These are phyloP conservation scores for Sycobia sp. DNA, from an alignment of 1,140 invertebrate species.

Conservation along the genomic window DNA sequence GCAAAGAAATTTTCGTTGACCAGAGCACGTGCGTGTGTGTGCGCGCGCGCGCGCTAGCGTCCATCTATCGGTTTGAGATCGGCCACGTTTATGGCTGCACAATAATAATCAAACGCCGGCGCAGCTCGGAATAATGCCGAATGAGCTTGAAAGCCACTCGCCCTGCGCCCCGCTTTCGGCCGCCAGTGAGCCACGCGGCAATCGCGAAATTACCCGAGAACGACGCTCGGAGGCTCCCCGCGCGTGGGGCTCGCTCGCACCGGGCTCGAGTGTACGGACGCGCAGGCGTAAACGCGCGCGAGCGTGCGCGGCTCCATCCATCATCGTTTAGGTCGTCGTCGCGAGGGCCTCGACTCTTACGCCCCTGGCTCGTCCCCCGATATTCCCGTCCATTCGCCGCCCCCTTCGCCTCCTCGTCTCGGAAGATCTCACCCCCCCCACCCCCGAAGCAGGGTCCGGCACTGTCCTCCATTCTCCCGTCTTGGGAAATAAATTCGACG, in stretches of 20 bases:
- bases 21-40: too few relatives aligned
- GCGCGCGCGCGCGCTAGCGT: background rate
- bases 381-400: conserved; percentile 2
- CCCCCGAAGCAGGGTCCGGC: conserved; percentile 5
- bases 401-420: too few relatives aligned
- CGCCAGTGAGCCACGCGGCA: too few relatives aligned
- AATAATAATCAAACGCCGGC: conserved; percentile 24
- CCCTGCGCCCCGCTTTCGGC: too few relatives aligned
- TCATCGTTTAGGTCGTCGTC: conserved; percentile 22
- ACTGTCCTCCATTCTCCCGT: background rate
- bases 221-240: too few relatives aligned
- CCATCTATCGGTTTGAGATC: conserved; percentile 28
- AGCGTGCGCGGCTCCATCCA: conserved; percentile 11
- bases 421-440: too few relatives aligned
- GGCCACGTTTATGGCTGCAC: conserved; percentile 19
- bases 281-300: background rate
- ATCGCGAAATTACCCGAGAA: conserved; percentile 8
- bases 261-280: too few relatives aligned
- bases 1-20: too few relatives aligned
- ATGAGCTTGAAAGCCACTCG: background rate
- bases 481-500: conserved; percentile 19
- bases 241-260: too few relatives aligned
- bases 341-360: background rate
- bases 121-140: conserved; percentile 14
- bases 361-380: background rate